phyloP scores from a whole-genome alignment of 2,113 vertebrate genomes.

The Odontesthes bonariensis region DNA sequence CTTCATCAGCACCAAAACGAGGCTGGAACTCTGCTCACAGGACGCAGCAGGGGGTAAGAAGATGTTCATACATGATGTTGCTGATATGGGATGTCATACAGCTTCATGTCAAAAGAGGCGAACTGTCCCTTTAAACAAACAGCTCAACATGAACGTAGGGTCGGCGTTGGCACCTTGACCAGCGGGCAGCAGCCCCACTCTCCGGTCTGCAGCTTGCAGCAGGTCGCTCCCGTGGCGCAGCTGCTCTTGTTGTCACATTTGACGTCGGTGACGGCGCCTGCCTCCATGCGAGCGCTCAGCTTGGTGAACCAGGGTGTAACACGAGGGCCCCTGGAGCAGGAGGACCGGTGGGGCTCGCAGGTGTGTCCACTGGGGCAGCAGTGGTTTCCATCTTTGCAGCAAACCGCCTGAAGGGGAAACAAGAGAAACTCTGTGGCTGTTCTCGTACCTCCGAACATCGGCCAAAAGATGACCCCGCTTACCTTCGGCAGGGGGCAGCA shows the following conservation, averaged over 20 bases:
- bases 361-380: conserved; percentile 81
- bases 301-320: conserved; percentile 78
- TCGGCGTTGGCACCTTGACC: conserved; percentile 68
- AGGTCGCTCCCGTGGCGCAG: conserved; percentile 81
- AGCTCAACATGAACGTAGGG: too few relatives aligned
- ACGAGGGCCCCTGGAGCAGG: conserved; percentile 63
- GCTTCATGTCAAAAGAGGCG: too few relatives aligned
- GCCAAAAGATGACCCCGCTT: too few relatives aligned
- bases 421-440: too few relatives aligned
- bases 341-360: conserved; percentile 66
- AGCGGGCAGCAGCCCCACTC: conserved; percentile 86
- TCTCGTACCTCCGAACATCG: background rate
- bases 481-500: conserved; percentile 84
- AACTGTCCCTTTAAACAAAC: too few relatives aligned
- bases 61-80: too few relatives aligned
- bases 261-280: conserved; percentile 37
- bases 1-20: too few relatives aligned
- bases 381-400: conserved; percentile 78
- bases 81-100: too few relatives aligned
- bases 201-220: conserved; percentile 76
- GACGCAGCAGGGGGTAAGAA: too few relatives aligned
- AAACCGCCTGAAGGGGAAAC: conserved; percentile 71
- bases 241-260: conserved; percentile 80
- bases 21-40: too few relatives aligned
- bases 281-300: conserved; percentile 39